These are phyloP conservation scores for Craterocephalus amniculus DNA, from an alignment of 2,797 vertebrate genomes.

Conservation along the genomic window DNA sequence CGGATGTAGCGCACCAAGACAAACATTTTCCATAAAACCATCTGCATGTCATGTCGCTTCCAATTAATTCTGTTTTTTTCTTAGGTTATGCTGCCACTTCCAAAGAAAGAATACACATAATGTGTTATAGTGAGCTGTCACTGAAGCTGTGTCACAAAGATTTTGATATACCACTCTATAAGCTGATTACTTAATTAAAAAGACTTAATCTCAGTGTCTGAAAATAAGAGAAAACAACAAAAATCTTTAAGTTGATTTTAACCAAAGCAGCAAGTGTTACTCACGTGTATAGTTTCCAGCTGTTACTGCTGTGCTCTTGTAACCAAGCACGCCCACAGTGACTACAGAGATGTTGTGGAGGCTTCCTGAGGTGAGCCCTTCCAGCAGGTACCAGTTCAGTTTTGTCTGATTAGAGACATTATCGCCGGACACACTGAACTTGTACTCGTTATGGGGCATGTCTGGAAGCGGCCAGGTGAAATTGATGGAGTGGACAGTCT, in stretches of 20 bases:
- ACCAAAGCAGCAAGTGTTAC: conserved; percentile 27
- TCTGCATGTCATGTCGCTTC: too few species aligned
- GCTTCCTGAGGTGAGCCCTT: conserved; percentile 55
- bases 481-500: conserved; percentile 58
- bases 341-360: conserved; percentile 45
- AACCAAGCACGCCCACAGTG: conserved; percentile 58
- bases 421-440: conserved; percentile 48
- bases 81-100: too few species aligned
- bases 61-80: too few species aligned
- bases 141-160: background rate
- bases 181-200: too few species aligned
- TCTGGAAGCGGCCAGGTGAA: conserved; percentile 71
- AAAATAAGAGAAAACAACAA: background rate
- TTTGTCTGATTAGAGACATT: fast-evolving
- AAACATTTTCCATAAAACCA: too few species aligned
- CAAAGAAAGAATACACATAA: background rate
- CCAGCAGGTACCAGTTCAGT: conserved; percentile 32
- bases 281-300: conserved; percentile 72
- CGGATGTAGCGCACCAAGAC: too few species aligned
- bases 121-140: background rate
- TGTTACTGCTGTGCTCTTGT: conserved; percentile 57
- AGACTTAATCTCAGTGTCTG: too few species aligned
- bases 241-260: background rate
- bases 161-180: too few species aligned
- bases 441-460: conserved; percentile 59